Evolutionary conservation across 1,140 invertebrate genomes (phyloP).

Genomic region (Lamellibrachia luymesi): DNA sequence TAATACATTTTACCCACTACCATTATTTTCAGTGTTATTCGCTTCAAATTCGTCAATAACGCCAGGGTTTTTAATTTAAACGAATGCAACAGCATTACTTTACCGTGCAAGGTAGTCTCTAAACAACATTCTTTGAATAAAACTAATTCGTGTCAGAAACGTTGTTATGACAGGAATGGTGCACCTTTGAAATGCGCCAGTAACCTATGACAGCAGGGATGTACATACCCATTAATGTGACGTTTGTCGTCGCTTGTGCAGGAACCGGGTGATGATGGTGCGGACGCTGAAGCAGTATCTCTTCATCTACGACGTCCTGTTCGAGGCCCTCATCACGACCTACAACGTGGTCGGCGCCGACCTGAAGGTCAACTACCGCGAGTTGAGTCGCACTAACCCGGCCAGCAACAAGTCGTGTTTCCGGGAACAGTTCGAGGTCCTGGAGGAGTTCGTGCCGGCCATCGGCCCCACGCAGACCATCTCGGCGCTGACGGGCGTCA

Average conservation of each 20-base stretch:
- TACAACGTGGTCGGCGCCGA: conserved; percentile 38
- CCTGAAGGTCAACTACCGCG: conserved; percentile 43
- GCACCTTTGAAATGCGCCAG: too few species aligned
- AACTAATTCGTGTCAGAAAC: too few species aligned
- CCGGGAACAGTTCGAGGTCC: conserved; percentile 46
- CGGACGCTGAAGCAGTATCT: conserved; percentile 51
- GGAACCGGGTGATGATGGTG: conserved; percentile 47
- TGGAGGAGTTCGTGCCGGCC: conserved; percentile 42
- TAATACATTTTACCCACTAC: too few species aligned
- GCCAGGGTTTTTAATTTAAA: too few species aligned
- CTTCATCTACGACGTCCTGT: conserved; percentile 52
- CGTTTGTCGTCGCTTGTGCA: background rate
- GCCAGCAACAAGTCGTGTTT: conserved; percentile 43
- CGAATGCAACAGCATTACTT: too few species aligned
- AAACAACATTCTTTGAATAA: too few species aligned
- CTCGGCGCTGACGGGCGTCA: conserved; percentile 34
- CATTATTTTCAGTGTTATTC: too few species aligned
- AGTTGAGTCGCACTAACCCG: conserved; percentile 40
- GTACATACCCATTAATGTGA: background rate
- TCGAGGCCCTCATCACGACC: conserved; percentile 45
- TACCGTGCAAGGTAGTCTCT: too few species aligned
- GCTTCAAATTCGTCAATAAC: too few species aligned
- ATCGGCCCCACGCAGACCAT: conserved; percentile 33
- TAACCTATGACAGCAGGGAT: too few species aligned
- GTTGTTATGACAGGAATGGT: too few species aligned